Percentiles rank a stretch among this genome's conserved stretches.
Evolutionary conservation across 2,113 vertebrate species (phyloP).

Genomic region (Bufo gargarizans): DNA sequence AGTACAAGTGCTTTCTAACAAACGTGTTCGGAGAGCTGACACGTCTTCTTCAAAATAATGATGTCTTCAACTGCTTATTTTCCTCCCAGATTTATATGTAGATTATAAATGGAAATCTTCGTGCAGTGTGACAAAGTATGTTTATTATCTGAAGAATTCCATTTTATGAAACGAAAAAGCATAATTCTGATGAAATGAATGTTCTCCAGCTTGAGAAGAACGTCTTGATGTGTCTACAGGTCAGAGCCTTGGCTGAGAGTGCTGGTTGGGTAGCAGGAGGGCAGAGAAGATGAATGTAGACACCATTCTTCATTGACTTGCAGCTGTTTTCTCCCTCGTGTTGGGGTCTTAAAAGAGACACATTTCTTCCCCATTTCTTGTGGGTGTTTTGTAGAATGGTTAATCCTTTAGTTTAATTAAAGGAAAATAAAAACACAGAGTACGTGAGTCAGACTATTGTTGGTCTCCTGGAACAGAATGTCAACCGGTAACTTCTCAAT

Average conservation of each 20-base stretch:
- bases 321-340: neutral
- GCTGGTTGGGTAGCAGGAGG: neutral
- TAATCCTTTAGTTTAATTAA: constrained; percentile 57
- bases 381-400: constrained; percentile 35
- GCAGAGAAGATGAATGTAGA: neutral
- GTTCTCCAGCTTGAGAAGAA: neutral
- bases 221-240: neutral
- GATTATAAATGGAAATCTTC: no score
- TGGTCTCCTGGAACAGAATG: constrained; percentile 50
- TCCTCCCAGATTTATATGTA: no score
- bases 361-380: constrained; percentile 8
- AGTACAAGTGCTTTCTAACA: no score
- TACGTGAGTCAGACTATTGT: constrained; percentile 48
- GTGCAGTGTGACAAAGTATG: neutral
- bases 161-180: neutral
- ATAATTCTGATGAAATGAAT: neutral
- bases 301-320: neutral
- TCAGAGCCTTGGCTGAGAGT: neutral
- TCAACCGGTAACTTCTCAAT: constrained; percentile 54
- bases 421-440: constrained; percentile 54
- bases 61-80: no score
- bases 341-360: neutral
- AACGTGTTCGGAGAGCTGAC: no score
- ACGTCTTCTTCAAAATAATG: no score
- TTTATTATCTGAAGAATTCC: neutral